These are phyloP conservation scores for Leptodirus hochenwartii DNA, from an alignment of 2,888 invertebrate genomes.

Conservation along the genomic window DNA sequence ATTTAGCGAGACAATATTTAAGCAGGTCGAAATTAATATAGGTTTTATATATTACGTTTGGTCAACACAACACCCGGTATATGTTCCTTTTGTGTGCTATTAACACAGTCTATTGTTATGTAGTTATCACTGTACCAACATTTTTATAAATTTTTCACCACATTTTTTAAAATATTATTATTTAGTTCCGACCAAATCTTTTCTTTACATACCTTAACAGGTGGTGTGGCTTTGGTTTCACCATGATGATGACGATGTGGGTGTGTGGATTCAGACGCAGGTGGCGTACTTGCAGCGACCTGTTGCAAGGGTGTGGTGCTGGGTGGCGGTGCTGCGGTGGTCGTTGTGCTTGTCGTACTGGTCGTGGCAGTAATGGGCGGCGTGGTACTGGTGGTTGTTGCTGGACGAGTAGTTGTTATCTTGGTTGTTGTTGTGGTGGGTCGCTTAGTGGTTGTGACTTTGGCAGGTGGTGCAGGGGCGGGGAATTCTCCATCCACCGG, in stretches of 20 bases:
- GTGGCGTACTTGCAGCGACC: constrained; percentile 10
- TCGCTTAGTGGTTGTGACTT: constrained; percentile 8
- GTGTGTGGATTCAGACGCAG: constrained; percentile 19
- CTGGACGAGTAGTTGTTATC: constrained; percentile 12
- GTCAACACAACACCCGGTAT: too few species aligned
- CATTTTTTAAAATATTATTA: too few species aligned
- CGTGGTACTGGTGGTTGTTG: constrained; percentile 13
- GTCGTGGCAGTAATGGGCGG: constrained; percentile 10
- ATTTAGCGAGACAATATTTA: too few species aligned
- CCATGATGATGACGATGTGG: constrained; percentile 31
- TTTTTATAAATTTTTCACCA: too few species aligned
- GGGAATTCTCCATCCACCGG: constrained; percentile 7
- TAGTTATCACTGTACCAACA: too few species aligned
- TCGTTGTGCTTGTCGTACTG: constrained; percentile 9
- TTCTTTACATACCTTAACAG: too few species aligned
- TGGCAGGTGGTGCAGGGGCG: constrained; percentile 6
- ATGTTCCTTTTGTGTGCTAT: too few species aligned
- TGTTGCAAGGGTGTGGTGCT: constrained; percentile 10
- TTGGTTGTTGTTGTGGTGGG: constrained; percentile 12
- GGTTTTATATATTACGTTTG: too few species aligned
- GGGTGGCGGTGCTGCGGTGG: constrained; percentile 9
- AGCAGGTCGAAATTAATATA: too few species aligned
- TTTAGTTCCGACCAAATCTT: too few species aligned
- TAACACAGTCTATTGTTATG: too few species aligned
- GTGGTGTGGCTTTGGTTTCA: too few species aligned